Base-by-base conservation (phyloP, 2,113 vertebrate species). In the Hypomesus transpacificus region DNA sequence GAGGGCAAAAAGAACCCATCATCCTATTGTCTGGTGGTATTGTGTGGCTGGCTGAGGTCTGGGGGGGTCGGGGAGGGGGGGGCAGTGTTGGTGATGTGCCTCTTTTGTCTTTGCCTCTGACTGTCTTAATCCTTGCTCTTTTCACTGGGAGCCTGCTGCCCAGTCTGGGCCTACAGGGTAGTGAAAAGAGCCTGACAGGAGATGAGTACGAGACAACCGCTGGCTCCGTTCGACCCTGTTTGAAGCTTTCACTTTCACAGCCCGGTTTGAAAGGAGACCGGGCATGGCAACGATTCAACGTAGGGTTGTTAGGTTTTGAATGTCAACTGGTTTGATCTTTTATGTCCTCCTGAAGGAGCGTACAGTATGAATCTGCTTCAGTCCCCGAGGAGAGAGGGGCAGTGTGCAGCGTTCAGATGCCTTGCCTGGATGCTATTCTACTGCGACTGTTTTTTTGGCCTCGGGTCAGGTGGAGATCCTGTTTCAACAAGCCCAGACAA, bases 61-160 rank as follows among this genome's bases (percentile, higher is more conserved):
- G 51, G 63, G 56, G 67, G 71, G 79, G 68, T 73, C 24, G 24
- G 21, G 53, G 71, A 59, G 72, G 52, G 71, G 62, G 72, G 52
- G 68, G 70, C 39, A 2, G 39, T 46, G 39, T 46, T 46, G 39
- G 39, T 46, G 3, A 46, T 54, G 74, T 69, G 54, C 68, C 59
- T 62, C 50, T 46, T 85, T 89, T 84, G 84, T 86, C 59, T 82
- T 81, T 82, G 75, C 73, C 72, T 79, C 56, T 21, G 69, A 76
- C 82, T 85, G 82, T 88, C 84, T 87, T 80, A 83, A 87, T 82
- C 80, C 79, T 79, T 78, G 46, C 66, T 73, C 71, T 84, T 80
- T 82, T 82, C 67, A 81, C 68, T 16, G 78, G 57, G 69, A 68
- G 63, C 75, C 9, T 67, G 68, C 59, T 21, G 66, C 71, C 21